Evolutionary conservation across 2,113 vertebrate genomes (phyloP).

Genomic region (Jaculus jaculus): DNA sequence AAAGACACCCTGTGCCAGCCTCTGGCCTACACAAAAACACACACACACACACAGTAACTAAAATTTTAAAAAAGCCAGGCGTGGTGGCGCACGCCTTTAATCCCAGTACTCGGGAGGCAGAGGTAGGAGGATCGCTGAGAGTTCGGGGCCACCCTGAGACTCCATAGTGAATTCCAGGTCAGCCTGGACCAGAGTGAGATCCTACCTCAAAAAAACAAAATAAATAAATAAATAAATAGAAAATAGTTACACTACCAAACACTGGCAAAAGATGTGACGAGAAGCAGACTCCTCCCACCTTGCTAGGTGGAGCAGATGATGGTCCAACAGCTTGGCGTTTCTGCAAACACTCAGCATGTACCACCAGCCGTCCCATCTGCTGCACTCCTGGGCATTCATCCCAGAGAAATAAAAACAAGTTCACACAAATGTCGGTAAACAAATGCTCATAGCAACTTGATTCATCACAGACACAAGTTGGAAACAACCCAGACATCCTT

Average conservation of each 20-base stretch:
- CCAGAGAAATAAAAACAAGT: conserved; percentile 42
- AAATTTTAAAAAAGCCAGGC: too few relatives aligned
- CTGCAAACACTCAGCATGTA: neutral
- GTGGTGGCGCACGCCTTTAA: too few relatives aligned
- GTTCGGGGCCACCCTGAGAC: too few relatives aligned
- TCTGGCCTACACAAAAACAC: too few relatives aligned
- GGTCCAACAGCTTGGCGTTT: neutral
- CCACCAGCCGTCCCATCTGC: neutral
- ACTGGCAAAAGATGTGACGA: neutral
- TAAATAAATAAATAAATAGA: neutral
- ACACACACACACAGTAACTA: too few relatives aligned
- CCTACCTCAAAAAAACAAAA: too few relatives aligned
- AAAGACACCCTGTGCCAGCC: too few relatives aligned
- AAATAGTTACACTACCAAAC: neutral
- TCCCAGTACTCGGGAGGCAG: too few relatives aligned
- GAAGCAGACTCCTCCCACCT: neutral
- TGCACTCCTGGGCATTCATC: conserved; percentile 26
- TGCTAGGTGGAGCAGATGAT: neutral
- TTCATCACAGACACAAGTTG: neutral
- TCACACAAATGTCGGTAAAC: conserved; percentile 26
- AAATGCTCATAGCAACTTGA: neutral
- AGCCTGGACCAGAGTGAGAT: too few relatives aligned
- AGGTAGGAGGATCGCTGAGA: too few relatives aligned
- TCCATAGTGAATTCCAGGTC: too few relatives aligned
- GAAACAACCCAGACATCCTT: conserved; percentile 21